phyloP scores from a whole-genome alignment of 2,113 vertebrate genomes.

The Plecotus auritus region DNA sequence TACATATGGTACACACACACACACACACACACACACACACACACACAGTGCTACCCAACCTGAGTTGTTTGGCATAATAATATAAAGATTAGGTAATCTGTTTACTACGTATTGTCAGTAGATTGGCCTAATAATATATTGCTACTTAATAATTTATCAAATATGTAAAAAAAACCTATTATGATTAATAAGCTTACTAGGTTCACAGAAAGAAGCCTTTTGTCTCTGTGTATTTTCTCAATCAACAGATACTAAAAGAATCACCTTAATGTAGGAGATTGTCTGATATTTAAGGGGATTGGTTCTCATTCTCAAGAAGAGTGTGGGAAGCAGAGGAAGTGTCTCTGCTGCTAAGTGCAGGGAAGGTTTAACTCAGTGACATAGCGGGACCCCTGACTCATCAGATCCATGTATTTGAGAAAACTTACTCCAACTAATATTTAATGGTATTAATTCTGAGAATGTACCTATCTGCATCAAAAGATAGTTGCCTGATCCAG shows the following conservation, averaged over 20 bases:
- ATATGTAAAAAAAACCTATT: background rate
- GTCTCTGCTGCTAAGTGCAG: background rate
- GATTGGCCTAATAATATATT: background rate
- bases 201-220: background rate
- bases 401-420: background rate
- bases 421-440: background rate
- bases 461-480: background rate
- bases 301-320: background rate
- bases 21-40: too few species aligned
- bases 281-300: background rate
- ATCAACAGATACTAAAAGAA: too few species aligned
- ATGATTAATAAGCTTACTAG: background rate
- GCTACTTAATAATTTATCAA: background rate
- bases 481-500: background rate
- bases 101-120: background rate
- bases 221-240: background rate
- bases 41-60: too few species aligned
- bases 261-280: background rate
- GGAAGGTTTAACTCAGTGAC: background rate
- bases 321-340: background rate
- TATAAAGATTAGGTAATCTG: background rate
- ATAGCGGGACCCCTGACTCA: background rate
- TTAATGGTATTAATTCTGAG: background rate
- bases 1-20: rapidly evolving
- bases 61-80: too few species aligned